Evolutionary conservation across 2,113 vertebrate species (phyloP).

Genomic region (Hepsetus odoe): DNA sequence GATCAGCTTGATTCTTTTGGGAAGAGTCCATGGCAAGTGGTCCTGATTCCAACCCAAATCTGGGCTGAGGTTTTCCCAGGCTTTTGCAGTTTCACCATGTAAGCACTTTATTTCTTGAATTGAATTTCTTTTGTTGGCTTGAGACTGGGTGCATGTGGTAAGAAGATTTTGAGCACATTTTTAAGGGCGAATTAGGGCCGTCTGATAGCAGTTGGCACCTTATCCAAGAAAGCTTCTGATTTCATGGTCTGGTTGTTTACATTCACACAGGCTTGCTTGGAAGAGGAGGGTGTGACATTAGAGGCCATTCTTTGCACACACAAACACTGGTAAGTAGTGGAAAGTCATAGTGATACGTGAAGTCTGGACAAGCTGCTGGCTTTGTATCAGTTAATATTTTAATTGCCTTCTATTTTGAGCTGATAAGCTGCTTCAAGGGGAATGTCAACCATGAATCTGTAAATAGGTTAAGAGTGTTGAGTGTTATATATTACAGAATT

Average conservation of each 20-base stretch:
- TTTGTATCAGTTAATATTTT: not conserved
- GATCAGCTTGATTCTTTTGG: not conserved
- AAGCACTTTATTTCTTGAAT: not conserved
- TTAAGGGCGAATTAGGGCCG: no score
- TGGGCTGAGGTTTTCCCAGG: not conserved
- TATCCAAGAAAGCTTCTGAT: no score
- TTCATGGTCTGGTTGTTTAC: not conserved
- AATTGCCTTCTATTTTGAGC: not conserved
- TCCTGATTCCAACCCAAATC: not conserved
- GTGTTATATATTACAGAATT: no score
- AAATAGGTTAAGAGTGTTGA: not conserved
- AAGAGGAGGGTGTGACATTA: constrained; percentile 85
- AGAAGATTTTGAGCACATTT: no score
- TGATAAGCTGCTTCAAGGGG: not conserved
- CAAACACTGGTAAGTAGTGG: constrained; percentile 90
- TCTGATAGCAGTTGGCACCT: no score
- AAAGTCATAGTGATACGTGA: not conserved
- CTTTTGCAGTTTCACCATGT: no score
- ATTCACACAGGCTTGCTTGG: constrained; percentile 78
- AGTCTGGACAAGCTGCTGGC: not conserved
- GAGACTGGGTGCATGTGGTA: no score
- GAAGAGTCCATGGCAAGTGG: not conserved
- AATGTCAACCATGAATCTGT: not conserved
- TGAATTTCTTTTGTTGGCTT: no score
- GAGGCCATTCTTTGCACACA: constrained; percentile 96